Base-by-base conservation (phyloP, 1,140 invertebrate genomes). In the Bombyx mandarina region DNA sequence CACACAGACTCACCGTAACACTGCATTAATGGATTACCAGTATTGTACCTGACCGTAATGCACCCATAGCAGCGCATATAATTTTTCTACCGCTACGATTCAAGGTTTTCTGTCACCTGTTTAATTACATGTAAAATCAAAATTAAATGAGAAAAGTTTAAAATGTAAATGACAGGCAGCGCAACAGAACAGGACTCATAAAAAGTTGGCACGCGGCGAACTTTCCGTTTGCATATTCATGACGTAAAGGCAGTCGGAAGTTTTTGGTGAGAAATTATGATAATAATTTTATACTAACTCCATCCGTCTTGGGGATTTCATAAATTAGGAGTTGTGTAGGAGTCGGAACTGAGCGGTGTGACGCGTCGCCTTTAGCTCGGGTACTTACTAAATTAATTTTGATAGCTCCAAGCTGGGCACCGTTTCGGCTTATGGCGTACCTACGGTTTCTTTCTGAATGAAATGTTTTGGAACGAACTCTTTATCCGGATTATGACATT, bases 181-280 rank as follows among this genome's bases (percentile, higher is more conserved):
- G 73, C 71, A 71, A 68, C 73, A 73, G 80, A 74, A 82, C 79
- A 79, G 74, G 67, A 69, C 73, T 80, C 81, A 85, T 85, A 85
- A 85, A 85, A 63, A 85, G 77, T 71, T 82, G 77, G 64, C 70
- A 73, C 69, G 60, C 65, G 65, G 64, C 75, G 77, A 85, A 85
- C 82, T 81, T 80, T 71, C 67, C 58, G 71, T 75, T 79, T 85
- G 82, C 77, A 85, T 85, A 85, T 85, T 85, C 82, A 85, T 83
- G 63, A 67, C 67, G 67, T 60, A 73, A 85, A 85, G 75, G 82
- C 79, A 75, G 72, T 79, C 66, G 77, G 75, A 83, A 85, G 79
- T 82, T 83, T 79, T 80, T 72, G 79, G 79, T 80, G 79, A 80
- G 80, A 79, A 85, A 82, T 85, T 82, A 82, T 82, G 72, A 79